Base-by-base conservation (phyloP, 2,888 invertebrate species). In the Nycteola revayana region DNA sequence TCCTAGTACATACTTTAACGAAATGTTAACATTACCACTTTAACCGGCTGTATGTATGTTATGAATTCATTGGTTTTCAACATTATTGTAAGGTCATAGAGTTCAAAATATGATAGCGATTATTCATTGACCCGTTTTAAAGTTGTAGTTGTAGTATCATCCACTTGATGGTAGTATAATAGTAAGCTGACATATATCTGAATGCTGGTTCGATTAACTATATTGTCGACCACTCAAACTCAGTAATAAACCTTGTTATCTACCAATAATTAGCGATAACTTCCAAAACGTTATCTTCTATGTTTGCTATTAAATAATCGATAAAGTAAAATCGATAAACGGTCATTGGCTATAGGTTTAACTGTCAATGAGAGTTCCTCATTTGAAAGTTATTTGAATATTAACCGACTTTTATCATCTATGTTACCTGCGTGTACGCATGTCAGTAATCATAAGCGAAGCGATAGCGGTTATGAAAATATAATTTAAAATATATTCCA, bases 261-360 rank as follows among this genome's bases (percentile, higher is more conserved):
- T 75, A 51, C 66, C 68, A 81, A 82, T 88, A 87, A 88, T 88
- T 88, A 88, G 71, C 73, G 86, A 84, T 86, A 84, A 80, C 75
- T 77, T 62, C 75, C 72, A 75, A 85, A 78, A 67, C 68, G 69
- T 80, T 88, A 88, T 88, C 87, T 66, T 42, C 65, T 61, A 63
- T 85, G 75, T 87, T 86, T 82, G 84, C 82, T 83, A 82, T 88
- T 87, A 81, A 88, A 87, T 85, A 88, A 87, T 88, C 87, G 81
- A 87, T 87, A 84, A 67, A 57, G 45, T 64, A 63, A 58, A 64
- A 61, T 68, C 62, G 82, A 87, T 87, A 83, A 80, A 66, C 75
- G 79, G 84, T 84, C 86, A 85, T 77, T 80, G 80, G 70, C 70
- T 77, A 73, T 60, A 49, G 62, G 32, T 41, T 37, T 9, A 29